These are phyloP conservation scores for Falco concolor DNA, from an alignment of 2,797 vertebrate genomes.

Conservation along the genomic window DNA sequence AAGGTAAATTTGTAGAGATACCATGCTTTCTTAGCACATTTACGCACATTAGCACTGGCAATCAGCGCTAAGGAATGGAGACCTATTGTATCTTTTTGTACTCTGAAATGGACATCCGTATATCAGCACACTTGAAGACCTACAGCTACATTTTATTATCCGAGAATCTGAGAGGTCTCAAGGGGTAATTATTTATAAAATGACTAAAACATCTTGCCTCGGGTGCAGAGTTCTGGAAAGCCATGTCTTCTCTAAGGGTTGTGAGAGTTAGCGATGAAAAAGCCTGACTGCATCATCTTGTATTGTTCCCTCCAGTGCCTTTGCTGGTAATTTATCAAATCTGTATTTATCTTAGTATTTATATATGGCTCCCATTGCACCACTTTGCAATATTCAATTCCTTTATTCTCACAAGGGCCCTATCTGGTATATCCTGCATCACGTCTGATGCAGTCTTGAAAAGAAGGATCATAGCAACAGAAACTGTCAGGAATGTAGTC, in stretches of 20 bases:
- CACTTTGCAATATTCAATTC: slow-evolving; percentile 50
- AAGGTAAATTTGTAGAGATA: neutral
- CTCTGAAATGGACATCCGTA: neutral
- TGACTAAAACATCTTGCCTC: slow-evolving; percentile 33
- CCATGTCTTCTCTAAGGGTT: slow-evolving; percentile 23
- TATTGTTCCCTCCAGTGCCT: slow-evolving; percentile 54
- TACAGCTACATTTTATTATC: slow-evolving; percentile 1
- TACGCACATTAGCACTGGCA: neutral
- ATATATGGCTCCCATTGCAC: slow-evolving; percentile 47
- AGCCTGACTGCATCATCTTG: neutral
- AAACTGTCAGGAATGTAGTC: neutral
- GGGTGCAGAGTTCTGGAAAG: slow-evolving; percentile 34
- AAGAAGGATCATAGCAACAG: neutral
- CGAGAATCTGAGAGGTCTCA: slow-evolving; percentile 3
- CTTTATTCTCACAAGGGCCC: slow-evolving; percentile 49
- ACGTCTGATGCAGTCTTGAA: neutral
- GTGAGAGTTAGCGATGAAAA: slow-evolving; percentile 13
- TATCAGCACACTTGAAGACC: neutral
- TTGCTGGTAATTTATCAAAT: slow-evolving; percentile 48
- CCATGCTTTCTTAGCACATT: neutral
- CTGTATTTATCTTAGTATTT: slow-evolving; percentile 59
- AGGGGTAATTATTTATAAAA: slow-evolving; percentile 35
- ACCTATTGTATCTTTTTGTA: neutral
- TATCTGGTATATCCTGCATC: slow-evolving; percentile 38
- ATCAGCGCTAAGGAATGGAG: neutral